A percentile compares a stretch with the other conserved stretches of the same genome.
phyloP scores from a whole-genome alignment of 2,797 vertebrate species.

The Brachymystax lenok region DNA sequence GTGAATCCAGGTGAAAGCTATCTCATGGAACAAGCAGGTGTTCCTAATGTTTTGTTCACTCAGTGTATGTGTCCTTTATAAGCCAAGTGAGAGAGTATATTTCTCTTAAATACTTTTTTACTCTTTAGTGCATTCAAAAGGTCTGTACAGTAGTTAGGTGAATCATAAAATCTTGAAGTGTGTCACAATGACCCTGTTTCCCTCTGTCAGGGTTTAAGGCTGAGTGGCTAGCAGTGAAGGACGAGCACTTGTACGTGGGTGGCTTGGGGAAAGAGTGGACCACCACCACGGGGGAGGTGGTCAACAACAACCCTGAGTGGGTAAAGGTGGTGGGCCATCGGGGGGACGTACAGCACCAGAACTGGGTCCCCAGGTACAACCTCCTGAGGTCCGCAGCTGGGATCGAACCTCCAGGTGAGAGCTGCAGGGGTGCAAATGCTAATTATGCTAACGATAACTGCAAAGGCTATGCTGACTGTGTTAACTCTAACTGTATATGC shows the following conservation, averaged over 20 bases:
- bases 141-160: background rate
- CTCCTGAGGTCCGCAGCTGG: constrained; percentile 79
- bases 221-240: constrained; percentile 95
- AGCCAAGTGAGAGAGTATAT: no score
- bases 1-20: no score
- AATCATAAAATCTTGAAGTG: background rate
- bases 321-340: constrained; percentile 89
- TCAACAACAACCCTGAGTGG: constrained; percentile 96
- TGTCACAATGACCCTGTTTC: background rate
- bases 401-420: constrained; percentile 87
- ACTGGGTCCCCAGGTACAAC: constrained; percentile 88
- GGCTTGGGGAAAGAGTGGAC: constrained; percentile 98
- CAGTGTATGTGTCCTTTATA: no score
- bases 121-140: no score
- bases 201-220: constrained; percentile 89
- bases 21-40: no score
- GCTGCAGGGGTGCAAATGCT: background rate
- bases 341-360: constrained; percentile 86
- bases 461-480: background rate
- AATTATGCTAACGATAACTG: background rate
- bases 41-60: no score
- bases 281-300: constrained; percentile 86
- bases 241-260: constrained; percentile 88
- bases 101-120: no score
- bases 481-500: no score